Conservation (phyloP, 1,140 invertebrate genomes). For the Drosophila sproati region DNA sequence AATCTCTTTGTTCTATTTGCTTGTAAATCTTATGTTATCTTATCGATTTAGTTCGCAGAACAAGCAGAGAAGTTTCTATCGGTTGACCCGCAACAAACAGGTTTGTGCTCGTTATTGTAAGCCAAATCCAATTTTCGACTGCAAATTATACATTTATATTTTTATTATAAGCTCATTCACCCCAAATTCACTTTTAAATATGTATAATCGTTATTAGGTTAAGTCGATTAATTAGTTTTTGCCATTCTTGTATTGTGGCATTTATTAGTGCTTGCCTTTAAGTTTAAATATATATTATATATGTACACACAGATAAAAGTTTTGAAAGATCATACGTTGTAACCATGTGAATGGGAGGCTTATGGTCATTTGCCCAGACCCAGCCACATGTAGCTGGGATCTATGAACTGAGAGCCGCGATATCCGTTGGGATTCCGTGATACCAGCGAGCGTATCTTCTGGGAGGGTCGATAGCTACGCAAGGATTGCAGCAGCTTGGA, state of each 20-base stretch:
- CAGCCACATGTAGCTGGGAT: constrained; percentile 84
- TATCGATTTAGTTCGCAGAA: no score
- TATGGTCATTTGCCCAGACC: constrained; percentile 84
- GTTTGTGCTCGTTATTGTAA: no score
- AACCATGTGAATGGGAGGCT: constrained; percentile 1
- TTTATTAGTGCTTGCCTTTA: constrained; percentile 30
- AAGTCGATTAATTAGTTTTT: constrained; percentile 2
- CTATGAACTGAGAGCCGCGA: constrained; percentile 75
- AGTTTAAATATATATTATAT: constrained; percentile 34
- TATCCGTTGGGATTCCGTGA: constrained; percentile 81
- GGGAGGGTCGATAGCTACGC: constrained; percentile 73
- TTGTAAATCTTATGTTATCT: no score
- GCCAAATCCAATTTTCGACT: no score
- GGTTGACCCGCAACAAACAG: no score
- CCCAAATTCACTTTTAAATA: not conserved
- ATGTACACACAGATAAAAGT: constrained; percentile 22
- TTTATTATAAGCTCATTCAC: no score
- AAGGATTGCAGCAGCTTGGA: constrained; percentile 58
- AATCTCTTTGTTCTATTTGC: no score
- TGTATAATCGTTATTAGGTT: not conserved
- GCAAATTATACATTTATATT: no score
- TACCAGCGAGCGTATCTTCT: constrained; percentile 78
- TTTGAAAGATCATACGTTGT: constrained; percentile 43
- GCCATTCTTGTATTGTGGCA: constrained; percentile 1
- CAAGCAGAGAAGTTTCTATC: no score